Base-by-base conservation (phyloP, 1,140 invertebrate genomes). In the Scaptomyza pallida region DNA sequence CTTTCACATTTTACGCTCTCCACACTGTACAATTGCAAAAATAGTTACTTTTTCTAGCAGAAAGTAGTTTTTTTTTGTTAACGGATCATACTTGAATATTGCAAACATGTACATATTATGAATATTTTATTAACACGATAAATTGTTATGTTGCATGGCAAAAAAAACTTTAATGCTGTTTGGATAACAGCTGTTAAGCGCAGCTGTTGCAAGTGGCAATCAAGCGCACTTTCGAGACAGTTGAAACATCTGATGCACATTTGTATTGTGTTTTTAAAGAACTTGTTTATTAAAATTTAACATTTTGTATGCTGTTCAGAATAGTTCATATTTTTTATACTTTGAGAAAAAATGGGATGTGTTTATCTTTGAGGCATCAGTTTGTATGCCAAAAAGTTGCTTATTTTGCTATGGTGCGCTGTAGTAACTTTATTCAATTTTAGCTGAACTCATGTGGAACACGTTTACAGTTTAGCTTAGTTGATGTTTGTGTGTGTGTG, bases 351-450 rank as follows among this genome's bases (percentile, higher is more conserved):
- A 26, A 26, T 1, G 6, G 6, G 5, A 5, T 26, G 23, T 5
- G 23, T 26, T 30, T 9, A 9, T 5, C 5, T 26, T 30, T 9
- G 2, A 9, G 8, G 26, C 26, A 30, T 30, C 6, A 9, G 26
- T 30, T 30, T 9, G 26, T 30, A 8, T n/a, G 3, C 33, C 4
- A 37, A 37, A 37, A 37, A n/a, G 4, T 37, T 12, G 12, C 12
- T 37, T 4, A n/a, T 37, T n/a, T n/a, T 37, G 1, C 12, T 37
- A 37, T n/a, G 26, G 45, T n/a, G 21, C n/a, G 40, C 37, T 56
- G 51, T 6, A 54, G 59, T 76, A 82, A 82, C 63, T 82, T 78
- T 67, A 82, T 78, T 74, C 70, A 70, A 81, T 80, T 81, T 75
- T 62, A 56, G 40, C 26, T 54, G 68, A 60, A 62, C 72, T 81